Percentiles rank a stretch among this genome's conserved stretches.
These are phyloP conservation scores for Portunus trituberculatus DNA, from an alignment of 1,140 invertebrate species.

Conservation along the genomic window DNA sequence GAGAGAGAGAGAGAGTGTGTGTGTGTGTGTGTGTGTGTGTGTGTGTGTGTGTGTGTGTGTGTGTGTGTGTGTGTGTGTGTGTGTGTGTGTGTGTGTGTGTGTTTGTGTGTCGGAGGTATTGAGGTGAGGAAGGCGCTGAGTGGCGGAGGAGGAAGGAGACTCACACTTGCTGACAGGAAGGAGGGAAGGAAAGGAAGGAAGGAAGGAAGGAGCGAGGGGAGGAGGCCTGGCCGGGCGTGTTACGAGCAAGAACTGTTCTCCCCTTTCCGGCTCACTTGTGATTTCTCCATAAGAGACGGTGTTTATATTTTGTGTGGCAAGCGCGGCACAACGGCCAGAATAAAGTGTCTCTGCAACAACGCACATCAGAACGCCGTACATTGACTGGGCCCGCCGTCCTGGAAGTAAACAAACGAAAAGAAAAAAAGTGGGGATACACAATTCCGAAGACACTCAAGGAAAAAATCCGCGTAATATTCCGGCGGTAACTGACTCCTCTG, in stretches of 20 bases:
- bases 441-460: neutral
- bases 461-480: conserved; percentile 50
- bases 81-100: no score
- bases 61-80: no score
- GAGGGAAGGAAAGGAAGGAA: neutral
- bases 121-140: no score
- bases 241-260: conserved; percentile 1
- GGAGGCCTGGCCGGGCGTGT: conserved; percentile 5
- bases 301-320: neutral
- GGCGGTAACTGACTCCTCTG: conserved; percentile 48
- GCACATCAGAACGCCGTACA: conserved; percentile 4
- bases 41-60: no score
- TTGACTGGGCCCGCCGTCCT: neutral
- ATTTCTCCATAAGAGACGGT: conserved; percentile 3
- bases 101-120: no score
- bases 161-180: neutral
- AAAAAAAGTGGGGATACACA: neutral
- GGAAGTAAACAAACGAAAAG: neutral
- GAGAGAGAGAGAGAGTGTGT: no score
- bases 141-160: neutral
- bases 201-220: neutral
- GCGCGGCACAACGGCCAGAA: neutral
- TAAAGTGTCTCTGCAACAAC: conserved; percentile 1
- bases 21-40: no score
- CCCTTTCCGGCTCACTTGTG: conserved; percentile 17